These are phyloP conservation scores for Oncopodura yosiiana DNA, from an alignment of 1,140 invertebrate genomes.

Conservation along the genomic window DNA sequence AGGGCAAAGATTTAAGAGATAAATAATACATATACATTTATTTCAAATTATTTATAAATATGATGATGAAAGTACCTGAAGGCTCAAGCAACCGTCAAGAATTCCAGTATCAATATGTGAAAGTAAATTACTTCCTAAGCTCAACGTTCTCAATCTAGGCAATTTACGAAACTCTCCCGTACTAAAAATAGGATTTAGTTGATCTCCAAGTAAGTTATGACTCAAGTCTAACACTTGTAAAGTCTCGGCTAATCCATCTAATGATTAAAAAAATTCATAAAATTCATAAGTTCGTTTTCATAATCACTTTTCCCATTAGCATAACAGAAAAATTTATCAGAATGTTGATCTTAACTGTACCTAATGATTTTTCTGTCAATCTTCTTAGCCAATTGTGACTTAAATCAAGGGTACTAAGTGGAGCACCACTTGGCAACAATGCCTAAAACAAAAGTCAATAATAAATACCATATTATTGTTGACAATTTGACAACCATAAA, in stretches of 20 bases:
- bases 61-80: slow-evolving; percentile 48
- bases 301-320: no score
- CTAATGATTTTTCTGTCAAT: slow-evolving; percentile 63
- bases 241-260: slow-evolving; percentile 54
- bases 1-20: no score
- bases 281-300: no score
- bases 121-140: slow-evolving; percentile 67
- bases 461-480: not conserved
- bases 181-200: slow-evolving; percentile 78
- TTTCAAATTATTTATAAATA: not conserved
- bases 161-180: slow-evolving; percentile 70
- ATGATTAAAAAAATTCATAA: no score
- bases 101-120: slow-evolving; percentile 71
- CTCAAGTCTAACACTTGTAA: slow-evolving; percentile 61
- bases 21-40: not conserved
- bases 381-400: slow-evolving; percentile 69
- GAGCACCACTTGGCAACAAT: slow-evolving; percentile 52
- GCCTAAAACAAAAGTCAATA: slow-evolving; percentile 39
- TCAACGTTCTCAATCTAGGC: slow-evolving; percentile 56
- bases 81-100: slow-evolving; percentile 64
- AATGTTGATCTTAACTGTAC: no score
- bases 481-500: not conserved
- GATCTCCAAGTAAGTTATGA: slow-evolving; percentile 75
- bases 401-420: slow-evolving; percentile 63
- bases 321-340: no score